A percentile compares a stretch with the other conserved stretches of the same genome.
Evolutionary conservation across 2,113 vertebrate species (phyloP).

Genomic region (Barnardius zonarius): DNA sequence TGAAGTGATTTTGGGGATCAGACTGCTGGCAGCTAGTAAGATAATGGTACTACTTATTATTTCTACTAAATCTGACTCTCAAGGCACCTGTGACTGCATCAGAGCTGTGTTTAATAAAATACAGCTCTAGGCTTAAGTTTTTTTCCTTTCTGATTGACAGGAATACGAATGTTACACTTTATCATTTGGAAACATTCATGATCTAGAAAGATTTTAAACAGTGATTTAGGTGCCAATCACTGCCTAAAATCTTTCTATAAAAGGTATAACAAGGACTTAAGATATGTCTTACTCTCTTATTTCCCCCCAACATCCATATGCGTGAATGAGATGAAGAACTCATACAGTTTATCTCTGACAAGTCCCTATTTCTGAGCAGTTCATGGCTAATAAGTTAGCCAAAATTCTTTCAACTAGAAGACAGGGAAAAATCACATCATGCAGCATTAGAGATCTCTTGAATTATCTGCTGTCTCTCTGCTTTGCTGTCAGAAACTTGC

Average conservation of each 20-base stretch:
- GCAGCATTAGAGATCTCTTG: not conserved
- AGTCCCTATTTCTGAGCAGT: not conserved
- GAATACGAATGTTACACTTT: not conserved
- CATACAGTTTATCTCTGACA: not conserved
- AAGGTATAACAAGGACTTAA: not conserved
- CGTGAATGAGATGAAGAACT: not conserved
- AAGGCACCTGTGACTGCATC: not conserved
- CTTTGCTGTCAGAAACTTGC: not conserved
- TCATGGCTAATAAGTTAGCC: not conserved
- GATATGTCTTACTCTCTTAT: not conserved
- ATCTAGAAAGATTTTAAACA: not conserved
- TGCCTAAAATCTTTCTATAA: not conserved
- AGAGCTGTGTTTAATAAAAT: not conserved
- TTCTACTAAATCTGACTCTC: not conserved
- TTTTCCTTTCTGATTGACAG: not conserved
- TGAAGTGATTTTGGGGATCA: not conserved
- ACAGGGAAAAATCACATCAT: not conserved
- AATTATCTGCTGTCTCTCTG: not conserved
- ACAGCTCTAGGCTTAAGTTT: not conserved
- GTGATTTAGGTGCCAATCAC: not conserved
- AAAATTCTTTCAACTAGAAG: not conserved
- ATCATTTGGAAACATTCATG: not conserved
- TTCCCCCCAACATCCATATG: not conserved
- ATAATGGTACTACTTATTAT: not conserved
- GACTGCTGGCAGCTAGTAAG: not conserved